These are phyloP conservation scores for Drosophila eugracilis DNA, from an alignment of 1,140 invertebrate genomes.

Conservation along the genomic window DNA sequence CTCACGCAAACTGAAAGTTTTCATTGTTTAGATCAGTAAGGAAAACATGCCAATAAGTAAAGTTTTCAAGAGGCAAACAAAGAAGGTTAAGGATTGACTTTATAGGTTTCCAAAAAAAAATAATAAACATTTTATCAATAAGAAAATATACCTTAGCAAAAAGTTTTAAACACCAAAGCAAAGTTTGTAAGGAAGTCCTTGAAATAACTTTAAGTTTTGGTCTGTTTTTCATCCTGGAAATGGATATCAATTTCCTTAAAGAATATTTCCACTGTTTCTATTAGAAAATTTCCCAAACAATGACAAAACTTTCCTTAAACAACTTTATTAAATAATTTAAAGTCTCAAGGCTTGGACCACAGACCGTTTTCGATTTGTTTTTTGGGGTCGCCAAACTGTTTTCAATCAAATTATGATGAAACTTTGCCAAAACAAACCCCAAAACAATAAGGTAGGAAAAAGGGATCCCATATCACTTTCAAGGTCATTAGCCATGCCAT, in stretches of 20 bases:
- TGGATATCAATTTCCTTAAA: too few relatives aligned
- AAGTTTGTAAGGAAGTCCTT: neutral
- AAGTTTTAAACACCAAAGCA: neutral
- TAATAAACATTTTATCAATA: neutral
- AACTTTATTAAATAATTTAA: conserved; percentile 4
- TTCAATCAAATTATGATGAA: conserved; percentile 55
- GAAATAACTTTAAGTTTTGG: neutral
- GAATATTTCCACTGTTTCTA: too few relatives aligned
- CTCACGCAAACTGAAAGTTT: conserved; percentile 11
- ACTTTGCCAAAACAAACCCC: conserved; percentile 40
- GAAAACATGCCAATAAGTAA: conserved; percentile 5
- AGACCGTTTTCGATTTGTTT: neutral
- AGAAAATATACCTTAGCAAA: neutral
- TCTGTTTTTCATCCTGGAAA: too few relatives aligned
- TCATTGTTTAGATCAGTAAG: neutral
- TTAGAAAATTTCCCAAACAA: too few relatives aligned
- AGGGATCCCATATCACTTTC: conserved; percentile 50
- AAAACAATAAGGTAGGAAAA: conserved; percentile 25
- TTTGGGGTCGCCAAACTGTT: conserved; percentile 33
- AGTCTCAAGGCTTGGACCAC: neutral
- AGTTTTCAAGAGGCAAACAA: neutral
- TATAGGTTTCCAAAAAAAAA: neutral
- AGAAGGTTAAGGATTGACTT: neutral
- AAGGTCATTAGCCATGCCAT: conserved; percentile 63
- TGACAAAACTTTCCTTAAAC: too few relatives aligned